Base-by-base conservation (phyloP, 2,113 vertebrate genomes). In the Syrrhaptes paradoxus region DNA sequence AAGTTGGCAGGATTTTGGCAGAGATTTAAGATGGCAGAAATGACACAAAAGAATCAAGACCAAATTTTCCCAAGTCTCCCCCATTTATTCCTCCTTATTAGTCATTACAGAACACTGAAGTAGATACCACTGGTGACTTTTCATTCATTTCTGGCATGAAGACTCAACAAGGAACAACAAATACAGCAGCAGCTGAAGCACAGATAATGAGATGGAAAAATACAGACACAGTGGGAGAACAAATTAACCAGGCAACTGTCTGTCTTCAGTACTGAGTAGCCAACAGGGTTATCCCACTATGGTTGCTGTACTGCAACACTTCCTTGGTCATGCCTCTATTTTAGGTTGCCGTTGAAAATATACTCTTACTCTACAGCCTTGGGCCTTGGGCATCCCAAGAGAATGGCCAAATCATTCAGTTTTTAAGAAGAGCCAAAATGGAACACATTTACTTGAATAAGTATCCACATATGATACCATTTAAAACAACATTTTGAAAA, bases 311-410 rank as follows among this genome's bases (percentile, higher is more conserved):
- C 19, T 25, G 24, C 55, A 67, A 24, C 58, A 68, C 2, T 24
- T 31, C 29, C 32, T 41, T 20, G 24, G 21, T 21, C 0, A 0
- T n/a, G 34, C 34, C 22, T 68, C 25, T 28, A 0, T 57, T 90
- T 14, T 52, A 45, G 3, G 11, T 77, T 65, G 26, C 13, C 36
- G 55, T 12, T 34, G 8, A 91, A 76, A 20, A 31, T 18, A 9
- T 13, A 15, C 10, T 48, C 7, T 77, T 89, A 29, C 17, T 63
- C 28, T 65, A 7, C 4, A 76, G 34, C 36, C 22, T 77, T 77
- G 41, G 36, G 36, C 36, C 36, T 1, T 17, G 9, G 29, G 7
- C 26, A 70, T 38, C 20, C 31, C 2, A 13, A 70, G 36, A 58
- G 46, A 78, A 52, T 9, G 17, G 22, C 9, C 41, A 85, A 43